Conservation (phyloP, 64 coral and sea anemone genomes). For the Hydrozoanthus tunicans region DNA sequence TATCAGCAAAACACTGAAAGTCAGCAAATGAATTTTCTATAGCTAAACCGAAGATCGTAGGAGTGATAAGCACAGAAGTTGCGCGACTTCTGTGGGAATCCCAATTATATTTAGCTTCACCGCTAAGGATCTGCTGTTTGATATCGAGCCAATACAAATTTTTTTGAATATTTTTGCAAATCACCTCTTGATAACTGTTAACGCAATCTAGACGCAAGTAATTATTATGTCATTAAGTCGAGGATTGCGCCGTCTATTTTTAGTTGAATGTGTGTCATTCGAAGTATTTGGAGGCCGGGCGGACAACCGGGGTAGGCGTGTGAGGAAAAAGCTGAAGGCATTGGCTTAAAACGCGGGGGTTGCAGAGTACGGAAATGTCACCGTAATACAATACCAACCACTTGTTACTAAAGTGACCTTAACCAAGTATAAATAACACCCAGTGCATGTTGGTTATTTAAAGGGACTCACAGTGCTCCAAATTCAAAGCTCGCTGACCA, state of each 20-base stretch:
- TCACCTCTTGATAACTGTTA: background rate
- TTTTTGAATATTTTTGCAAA: background rate
- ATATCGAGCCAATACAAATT: background rate
- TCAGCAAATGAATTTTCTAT: background rate
- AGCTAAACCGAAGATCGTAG: background rate
- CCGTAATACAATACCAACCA: constrained; percentile 10
- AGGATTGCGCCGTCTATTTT: background rate
- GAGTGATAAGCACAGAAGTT: background rate
- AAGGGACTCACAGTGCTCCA: background rate
- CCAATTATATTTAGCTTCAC: background rate
- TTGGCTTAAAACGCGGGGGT: constrained; percentile 9
- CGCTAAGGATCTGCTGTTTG: background rate
- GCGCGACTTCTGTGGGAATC: background rate
- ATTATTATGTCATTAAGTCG: background rate
- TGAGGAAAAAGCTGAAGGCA: constrained; percentile 4
- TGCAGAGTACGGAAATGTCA: background rate
- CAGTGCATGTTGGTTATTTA: constrained; percentile 1
- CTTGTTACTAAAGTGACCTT: constrained; percentile 7
- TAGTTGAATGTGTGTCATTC: background rate
- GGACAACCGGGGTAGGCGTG: background rate
- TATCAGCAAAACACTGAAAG: background rate
- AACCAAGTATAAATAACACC: constrained; percentile 5
- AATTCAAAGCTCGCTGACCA: background rate
- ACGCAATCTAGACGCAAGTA: background rate
- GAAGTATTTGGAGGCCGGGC: background rate